These are phyloP conservation scores for Natator depressus DNA, from an alignment of 2,113 vertebrate genomes.

Conservation along the genomic window DNA sequence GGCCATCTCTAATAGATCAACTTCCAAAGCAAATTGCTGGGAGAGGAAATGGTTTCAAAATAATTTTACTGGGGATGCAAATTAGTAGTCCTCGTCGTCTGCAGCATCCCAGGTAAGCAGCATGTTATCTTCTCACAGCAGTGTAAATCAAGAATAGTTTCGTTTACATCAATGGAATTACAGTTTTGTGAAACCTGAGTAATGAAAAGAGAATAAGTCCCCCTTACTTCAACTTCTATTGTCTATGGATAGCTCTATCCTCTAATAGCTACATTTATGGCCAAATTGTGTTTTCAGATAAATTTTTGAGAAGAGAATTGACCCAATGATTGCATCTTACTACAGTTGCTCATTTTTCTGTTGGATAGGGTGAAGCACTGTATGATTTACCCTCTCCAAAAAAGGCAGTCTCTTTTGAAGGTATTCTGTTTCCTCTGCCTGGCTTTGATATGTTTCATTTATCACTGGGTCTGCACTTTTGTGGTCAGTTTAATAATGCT, in stretches of 20 bases:
- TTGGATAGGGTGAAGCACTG: neutral
- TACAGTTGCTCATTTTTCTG: neutral
- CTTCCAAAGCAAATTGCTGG: neutral
- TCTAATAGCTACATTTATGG: neutral
- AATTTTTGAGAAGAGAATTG: neutral
- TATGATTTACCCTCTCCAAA: conserved; percentile 16
- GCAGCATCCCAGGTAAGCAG: neutral
- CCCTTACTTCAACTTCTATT: neutral
- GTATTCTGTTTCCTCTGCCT: neutral
- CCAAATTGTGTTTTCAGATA: neutral
- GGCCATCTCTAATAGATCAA: too few relatives aligned
- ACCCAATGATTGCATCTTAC: neutral
- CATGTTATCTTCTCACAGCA: neutral
- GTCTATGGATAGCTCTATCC: fast-evolving
- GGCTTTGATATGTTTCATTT: neutral
- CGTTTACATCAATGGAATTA: too few relatives aligned
- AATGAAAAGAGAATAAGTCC: neutral
- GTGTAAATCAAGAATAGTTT: neutral
- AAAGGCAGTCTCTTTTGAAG: neutral
- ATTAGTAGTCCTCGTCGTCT: neutral
- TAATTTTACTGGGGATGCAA: neutral
- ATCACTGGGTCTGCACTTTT: neutral
- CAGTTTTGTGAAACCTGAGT: neutral
- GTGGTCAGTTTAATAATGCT: neutral
- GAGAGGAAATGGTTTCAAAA: neutral